Conservation (phyloP, 1,140 invertebrate species). For the Ceratina calcarata region DNA sequence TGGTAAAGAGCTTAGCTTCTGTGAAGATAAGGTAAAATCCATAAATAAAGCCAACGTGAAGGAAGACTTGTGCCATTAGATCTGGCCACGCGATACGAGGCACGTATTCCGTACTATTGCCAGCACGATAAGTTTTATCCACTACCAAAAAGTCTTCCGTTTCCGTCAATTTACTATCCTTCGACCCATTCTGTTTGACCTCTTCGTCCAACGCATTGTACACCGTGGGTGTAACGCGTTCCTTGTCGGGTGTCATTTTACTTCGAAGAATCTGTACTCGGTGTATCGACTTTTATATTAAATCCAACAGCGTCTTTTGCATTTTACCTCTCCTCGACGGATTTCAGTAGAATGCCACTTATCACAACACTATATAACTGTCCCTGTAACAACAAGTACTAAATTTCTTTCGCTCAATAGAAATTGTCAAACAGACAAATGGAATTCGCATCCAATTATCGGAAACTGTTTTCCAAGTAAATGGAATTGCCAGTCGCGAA, state of each 20-base stretch:
- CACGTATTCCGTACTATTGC: slow-evolving; percentile 80
- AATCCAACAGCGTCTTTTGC: not conserved
- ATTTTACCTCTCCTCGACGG: not conserved
- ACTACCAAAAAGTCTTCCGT: not conserved
- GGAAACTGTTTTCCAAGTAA: no score
- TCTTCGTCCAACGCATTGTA: slow-evolving; percentile 22
- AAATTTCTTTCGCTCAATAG: no score
- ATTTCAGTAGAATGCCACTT: no score
- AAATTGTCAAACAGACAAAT: no score
- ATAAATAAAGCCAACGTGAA: slow-evolving; percentile 86
- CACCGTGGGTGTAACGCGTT: slow-evolving; percentile 49
- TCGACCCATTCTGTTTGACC: not conserved
- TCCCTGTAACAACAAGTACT: not conserved
- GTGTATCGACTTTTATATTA: not conserved
- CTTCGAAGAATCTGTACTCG: not conserved
- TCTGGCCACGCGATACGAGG: slow-evolving; percentile 86
- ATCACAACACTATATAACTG: no score
- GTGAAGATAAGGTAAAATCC: slow-evolving; percentile 85
- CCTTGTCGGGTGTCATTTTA: slow-evolving; percentile 57
- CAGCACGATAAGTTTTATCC: slow-evolving; percentile 3
- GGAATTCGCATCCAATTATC: no score
- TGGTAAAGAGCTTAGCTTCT: slow-evolving; percentile 84
- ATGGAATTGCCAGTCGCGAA: no score
- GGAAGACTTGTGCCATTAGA: slow-evolving; percentile 84
- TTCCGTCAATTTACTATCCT: not conserved